Base-by-base conservation (phyloP, 37 sponge, comb jelly and placozoan genomes). In the Beroe ovata region DNA sequence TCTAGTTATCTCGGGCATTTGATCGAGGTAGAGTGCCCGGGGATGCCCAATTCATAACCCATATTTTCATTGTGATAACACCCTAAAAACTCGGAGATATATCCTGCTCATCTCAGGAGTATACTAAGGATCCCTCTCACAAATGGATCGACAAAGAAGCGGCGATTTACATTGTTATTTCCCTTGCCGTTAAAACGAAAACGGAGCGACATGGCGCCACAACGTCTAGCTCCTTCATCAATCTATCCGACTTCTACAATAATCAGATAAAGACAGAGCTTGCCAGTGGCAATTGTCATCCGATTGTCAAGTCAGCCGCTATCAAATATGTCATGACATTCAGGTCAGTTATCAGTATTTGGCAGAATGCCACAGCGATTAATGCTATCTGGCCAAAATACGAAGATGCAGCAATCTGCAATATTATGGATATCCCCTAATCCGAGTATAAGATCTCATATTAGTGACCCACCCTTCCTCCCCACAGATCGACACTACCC, bases 61-160 rank as follows among this genome's bases (percentile, higher is more conserved):
- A n/a, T n/a, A n/a, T n/a, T n/a, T n/a, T n/a, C n/a, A n/a, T n/a
- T n/a, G n/a, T n/a, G n/a, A n/a, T n/a, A n/a, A n/a, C n/a, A n/a
- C n/a, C n/a, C n/a, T n/a, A n/a, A n/a, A n/a, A n/a, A n/a, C n/a
- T n/a, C n/a, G n/a, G n/a, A n/a, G n/a, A n/a, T n/a, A n/a, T n/a
- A n/a, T n/a, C n/a, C n/a, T n/a, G n/a, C n/a, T 77, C 64, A 64
- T 11, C 8, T 84, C 59, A 92, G 69, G 92, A 95, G 89, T 95
- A 94, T 42, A 71, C 89, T 0, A 61, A 93, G 89, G 90, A 93
- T 37, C 94, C 95, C 0, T 63, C 29, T 35, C 41, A 90, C 33
- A 94, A 96, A 33, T 99, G 99, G 99, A 96, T 91, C 62, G 63
- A 90, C 33, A 99, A 96, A 47, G 96, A 96, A 60, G 89, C 94